These are phyloP conservation scores for Rhodophaea formosa DNA, from an alignment of 2,888 invertebrate species.

Conservation along the genomic window DNA sequence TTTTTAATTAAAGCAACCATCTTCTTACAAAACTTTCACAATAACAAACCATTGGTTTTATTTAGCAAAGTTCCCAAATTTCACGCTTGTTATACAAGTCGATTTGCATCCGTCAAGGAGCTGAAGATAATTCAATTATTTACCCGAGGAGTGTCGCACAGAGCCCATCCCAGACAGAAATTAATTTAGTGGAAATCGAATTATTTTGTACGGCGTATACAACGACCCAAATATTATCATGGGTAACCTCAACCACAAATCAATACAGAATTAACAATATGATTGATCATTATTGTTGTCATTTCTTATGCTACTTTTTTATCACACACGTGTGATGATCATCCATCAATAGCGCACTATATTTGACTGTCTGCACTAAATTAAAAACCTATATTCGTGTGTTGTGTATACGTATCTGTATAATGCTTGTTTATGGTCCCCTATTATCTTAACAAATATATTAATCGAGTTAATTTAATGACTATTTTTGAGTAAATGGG, in stretches of 20 bases:
- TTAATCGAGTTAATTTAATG: too few relatives aligned
- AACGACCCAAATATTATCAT: neutral
- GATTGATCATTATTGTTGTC: neutral
- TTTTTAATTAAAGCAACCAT: too few relatives aligned
- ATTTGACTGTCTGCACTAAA: neutral
- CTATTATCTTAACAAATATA: too few relatives aligned
- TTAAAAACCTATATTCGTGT: neutral
- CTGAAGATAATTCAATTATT: neutral
- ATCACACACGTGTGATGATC: neutral
- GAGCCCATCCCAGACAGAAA: neutral
- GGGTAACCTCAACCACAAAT: neutral
- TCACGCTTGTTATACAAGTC: too few relatives aligned
- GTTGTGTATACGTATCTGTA: too few relatives aligned
- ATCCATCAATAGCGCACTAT: neutral
- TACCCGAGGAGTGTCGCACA: neutral
- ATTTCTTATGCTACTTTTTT: neutral
- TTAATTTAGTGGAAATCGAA: neutral
- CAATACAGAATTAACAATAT: neutral
- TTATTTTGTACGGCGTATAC: neutral
- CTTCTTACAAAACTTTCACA: too few relatives aligned
- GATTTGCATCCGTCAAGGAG: too few relatives aligned
- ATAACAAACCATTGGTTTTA: too few relatives aligned
- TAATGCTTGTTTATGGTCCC: neutral
- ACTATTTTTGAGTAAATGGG: too few relatives aligned
- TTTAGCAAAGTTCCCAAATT: too few relatives aligned